Base-by-base conservation (phyloP, 2,888 invertebrate species). In the Ceriagrion tenellum region DNA sequence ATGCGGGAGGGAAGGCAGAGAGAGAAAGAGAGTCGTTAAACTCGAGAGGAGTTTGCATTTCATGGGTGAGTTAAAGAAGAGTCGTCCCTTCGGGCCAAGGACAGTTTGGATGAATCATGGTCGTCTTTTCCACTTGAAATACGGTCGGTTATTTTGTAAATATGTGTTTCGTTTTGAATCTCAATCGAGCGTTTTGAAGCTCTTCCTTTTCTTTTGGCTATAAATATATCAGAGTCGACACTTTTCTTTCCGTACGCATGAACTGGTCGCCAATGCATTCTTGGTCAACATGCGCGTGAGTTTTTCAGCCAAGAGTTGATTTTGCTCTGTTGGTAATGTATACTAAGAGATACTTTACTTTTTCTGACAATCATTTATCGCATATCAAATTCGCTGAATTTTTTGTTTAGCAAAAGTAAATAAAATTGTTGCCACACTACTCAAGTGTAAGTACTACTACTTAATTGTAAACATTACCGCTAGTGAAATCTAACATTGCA, bases 81-180 rank as follows among this genome's bases (percentile, higher is more conserved):
- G 40, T 40, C 88, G n/a, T 35, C 81, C 26, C 81, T n/a, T 23
- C 35, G 81, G 81, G 81, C 81, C 16, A 16, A 35, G 13, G 81
- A 81, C 81, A 89, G 55, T 89, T 89, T 10, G 55, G 55, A 55
- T 89, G 89, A 89, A 55, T 89, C 89, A 55, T 89, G 40, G 26
- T 89, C n/a, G 59, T 59, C 59, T 59, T 89, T n/a, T 81, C 35
- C 35, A 13, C 30, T 30, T 81, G 81, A 81, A 35, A 81, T 81
- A 81, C 81, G 81, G 81, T 35, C 35, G 81, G 81, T 81, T 81
- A 81, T 81, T 81, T 81, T 81, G 81, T 18, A 81, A 81, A 81
- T 26, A 69, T 81, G 81, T 35, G 81, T 30, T 81, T 35, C 81
- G 81, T 18, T 81, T 81, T 81, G 81, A 35, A 35, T 81, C 81